A percentile compares a stretch with the other conserved stretches of the same genome.
Conservation (phyloP, 2,113 vertebrate species). For the Ursus arctos region DNA sequence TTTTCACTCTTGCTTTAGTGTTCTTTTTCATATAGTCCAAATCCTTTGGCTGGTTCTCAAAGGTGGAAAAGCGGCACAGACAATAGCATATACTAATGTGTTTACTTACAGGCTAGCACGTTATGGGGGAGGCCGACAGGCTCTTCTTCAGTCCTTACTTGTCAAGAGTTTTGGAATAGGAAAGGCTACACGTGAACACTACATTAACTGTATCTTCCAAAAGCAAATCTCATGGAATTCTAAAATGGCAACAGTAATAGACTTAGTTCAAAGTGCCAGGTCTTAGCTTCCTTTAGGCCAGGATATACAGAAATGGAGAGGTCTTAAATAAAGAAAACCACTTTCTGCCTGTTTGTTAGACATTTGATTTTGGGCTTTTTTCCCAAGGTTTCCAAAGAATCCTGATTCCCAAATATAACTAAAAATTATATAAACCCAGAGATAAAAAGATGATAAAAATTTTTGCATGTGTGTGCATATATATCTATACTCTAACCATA, state of each 20-base stretch:
- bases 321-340: background rate
- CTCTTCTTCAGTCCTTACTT: background rate
- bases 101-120: background rate
- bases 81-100: background rate
- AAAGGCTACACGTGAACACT: background rate
- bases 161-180: background rate
- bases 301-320: background rate
- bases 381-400: background rate
- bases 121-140: background rate
- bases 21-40: background rate
- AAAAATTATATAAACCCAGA: background rate
- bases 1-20: background rate
- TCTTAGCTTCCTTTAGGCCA: background rate
- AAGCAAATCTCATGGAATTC: background rate
- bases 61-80: background rate
- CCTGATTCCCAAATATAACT: background rate
- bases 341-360: background rate
- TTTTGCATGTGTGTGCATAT: background rate
- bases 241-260: background rate
- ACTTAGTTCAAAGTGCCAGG: background rate
- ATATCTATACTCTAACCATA: background rate
- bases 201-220: background rate
- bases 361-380: background rate
- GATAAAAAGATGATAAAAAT: constrained; percentile 33
- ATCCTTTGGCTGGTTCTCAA: background rate